phyloP scores from a whole-genome alignment of 1,140 invertebrate species.

The Euura saliciscinereae region DNA sequence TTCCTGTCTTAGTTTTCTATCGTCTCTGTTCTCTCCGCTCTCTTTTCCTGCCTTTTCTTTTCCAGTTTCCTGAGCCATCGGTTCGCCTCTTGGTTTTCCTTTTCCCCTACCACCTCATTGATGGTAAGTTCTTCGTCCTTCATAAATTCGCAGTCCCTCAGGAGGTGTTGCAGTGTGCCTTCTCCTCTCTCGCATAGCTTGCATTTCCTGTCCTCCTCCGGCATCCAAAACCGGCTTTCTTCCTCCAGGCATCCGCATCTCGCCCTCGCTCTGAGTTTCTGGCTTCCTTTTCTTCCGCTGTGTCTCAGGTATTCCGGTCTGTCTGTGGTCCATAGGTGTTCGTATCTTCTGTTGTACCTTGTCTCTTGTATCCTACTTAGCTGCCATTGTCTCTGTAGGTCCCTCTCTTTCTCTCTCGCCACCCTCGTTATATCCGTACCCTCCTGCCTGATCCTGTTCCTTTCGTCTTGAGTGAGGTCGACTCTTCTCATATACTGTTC shows the following conservation, averaged over 20 bases:
- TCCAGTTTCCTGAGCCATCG: no score
- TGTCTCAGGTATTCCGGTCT: constrained; percentile 10
- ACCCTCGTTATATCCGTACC: not conserved
- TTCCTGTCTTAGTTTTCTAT: no score
- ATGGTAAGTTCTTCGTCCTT: no score
- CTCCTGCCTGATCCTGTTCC: not conserved
- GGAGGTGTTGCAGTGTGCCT: constrained; percentile 1
- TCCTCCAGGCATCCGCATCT: constrained; percentile 13
- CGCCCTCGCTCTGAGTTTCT: constrained; percentile 10
- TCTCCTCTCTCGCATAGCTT: not conserved
- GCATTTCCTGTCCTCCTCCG: not conserved
- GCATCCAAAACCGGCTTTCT: constrained; percentile 2
- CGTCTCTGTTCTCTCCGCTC: no score
- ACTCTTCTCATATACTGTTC: not conserved
- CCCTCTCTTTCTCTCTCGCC: not conserved
- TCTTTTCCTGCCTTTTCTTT: no score
- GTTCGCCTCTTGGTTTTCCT: no score
- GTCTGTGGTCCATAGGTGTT: not conserved
- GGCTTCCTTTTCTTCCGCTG: constrained; percentile 8
- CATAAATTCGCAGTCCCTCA: not conserved
- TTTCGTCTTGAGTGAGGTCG: not conserved
- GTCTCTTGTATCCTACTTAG: not conserved
- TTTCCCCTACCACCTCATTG: no score
- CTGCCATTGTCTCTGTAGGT: constrained; percentile 6
- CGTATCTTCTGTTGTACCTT: constrained; percentile 8